Base-by-base conservation (phyloP, 2,888 invertebrate species). In the Parasteatoda lunata region DNA sequence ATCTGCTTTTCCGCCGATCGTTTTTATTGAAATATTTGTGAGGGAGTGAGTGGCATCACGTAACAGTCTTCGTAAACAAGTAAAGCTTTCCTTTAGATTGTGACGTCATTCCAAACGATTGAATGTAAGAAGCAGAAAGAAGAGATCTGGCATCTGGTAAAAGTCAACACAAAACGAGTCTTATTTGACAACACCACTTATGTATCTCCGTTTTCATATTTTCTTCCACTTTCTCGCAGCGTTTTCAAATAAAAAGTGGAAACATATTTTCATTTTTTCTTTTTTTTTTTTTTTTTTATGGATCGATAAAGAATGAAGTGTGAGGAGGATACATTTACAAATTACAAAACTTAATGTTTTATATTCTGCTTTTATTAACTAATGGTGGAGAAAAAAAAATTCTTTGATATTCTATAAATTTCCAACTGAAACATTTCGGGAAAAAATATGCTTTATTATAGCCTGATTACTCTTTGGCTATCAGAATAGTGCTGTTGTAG, bases 121-220 rank as follows among this genome's bases (percentile, higher is more conserved):
- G 30, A 52, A 64, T 66, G 65, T 48, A 54, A 69, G 52, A 45
- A 69, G 13, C 49, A 51, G 52, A 73, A 11, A 66, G 48, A 64
- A 64, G 52, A 51, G 15, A 51, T 9, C 47, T 13, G 75, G 80
- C 85, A 86, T 86, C 85, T 86, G 85, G 85, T 77, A 86, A 86
- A 66, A 86, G 76, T 86, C 85, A 86, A 86, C 77, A 77, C 59
- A 77, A 84, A 86, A 86, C 77, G 80, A 86, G 77, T 71, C 71
- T 15, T 8, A 80, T 59, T 77, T 81, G 85, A 84, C 84, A 84
- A 77, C 66, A 71, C 72, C 71, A 71, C 77, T 83, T 83, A 77
- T 77, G 84, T 65, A 47, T 76, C 77, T 77, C 77, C 71, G 77
- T 86, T 86, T 86, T 80, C 80, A 80, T 86, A 80, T 86, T 86